Conservation (phyloP, 2,888 invertebrate species). For the Cordilura impudica region DNA sequence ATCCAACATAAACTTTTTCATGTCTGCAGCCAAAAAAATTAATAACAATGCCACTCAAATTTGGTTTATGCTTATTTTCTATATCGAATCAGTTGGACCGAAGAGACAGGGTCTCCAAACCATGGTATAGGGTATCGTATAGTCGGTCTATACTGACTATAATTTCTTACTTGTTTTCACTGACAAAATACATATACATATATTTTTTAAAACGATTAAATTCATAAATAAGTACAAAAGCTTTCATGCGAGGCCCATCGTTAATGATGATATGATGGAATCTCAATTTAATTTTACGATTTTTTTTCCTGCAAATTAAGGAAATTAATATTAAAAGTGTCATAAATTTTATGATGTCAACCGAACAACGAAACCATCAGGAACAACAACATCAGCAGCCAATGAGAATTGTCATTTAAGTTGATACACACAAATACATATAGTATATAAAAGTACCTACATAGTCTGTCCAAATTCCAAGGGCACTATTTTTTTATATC, state of each 20-base stretch:
- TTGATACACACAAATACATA: not conserved
- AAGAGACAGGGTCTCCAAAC: too few relatives aligned
- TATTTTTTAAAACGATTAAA: too few relatives aligned
- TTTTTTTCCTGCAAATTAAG: slow-evolving; percentile 60
- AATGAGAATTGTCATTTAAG: slow-evolving; percentile 46
- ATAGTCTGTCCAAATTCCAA: not conserved
- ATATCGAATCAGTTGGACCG: too few relatives aligned
- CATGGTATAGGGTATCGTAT: too few relatives aligned
- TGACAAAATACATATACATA: too few relatives aligned
- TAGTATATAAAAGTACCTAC: not conserved
- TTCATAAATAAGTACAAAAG: not conserved
- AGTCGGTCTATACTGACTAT: too few relatives aligned
- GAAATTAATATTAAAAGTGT: slow-evolving; percentile 64
- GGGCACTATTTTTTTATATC: too few relatives aligned
- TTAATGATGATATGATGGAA: slow-evolving; percentile 60
- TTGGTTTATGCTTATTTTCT: too few relatives aligned
- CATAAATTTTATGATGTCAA: slow-evolving; percentile 62
- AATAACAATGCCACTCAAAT: too few relatives aligned
- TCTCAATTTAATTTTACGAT: slow-evolving; percentile 64
- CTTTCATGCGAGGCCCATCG: slow-evolving; percentile 31
- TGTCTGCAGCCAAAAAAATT: too few relatives aligned
- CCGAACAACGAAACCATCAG: slow-evolving; percentile 13
- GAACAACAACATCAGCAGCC: slow-evolving; percentile 19
- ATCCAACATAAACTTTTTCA: too few relatives aligned
- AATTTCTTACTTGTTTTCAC: too few relatives aligned